These are phyloP conservation scores for Albula goreensis DNA, from an alignment of 2,113 vertebrate species.

Conservation along the genomic window DNA sequence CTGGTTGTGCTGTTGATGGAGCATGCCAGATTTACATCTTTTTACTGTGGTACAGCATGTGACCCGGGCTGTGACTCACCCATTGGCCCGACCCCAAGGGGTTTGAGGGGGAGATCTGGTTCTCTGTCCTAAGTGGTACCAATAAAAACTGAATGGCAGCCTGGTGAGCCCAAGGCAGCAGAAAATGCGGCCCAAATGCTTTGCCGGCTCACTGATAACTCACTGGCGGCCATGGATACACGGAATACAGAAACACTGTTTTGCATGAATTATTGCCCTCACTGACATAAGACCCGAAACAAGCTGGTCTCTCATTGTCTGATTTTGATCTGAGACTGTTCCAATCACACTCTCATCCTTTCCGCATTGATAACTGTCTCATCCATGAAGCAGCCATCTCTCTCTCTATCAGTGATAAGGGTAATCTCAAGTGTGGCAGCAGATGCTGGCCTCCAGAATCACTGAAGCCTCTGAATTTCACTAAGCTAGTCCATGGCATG, in stretches of 20 bases:
- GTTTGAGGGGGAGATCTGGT: not conserved
- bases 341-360: not conserved
- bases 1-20: not conserved
- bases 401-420: not conserved
- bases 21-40: not conserved
- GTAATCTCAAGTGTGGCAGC: not conserved
- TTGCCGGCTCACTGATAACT: not conserved
- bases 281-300: not conserved
- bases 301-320: not conserved
- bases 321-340: not conserved
- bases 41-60: constrained; percentile 1
- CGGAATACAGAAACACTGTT: not conserved
- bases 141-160: not conserved
- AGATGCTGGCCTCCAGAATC: not conserved
- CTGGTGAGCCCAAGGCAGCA: not conserved
- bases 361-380: not conserved
- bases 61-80: not conserved
- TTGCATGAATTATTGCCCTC: not conserved
- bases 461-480: not conserved
- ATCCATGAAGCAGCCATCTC: not conserved
- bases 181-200: not conserved
- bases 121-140: not conserved
- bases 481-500: not conserved
- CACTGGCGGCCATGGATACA: not conserved
- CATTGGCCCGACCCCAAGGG: not conserved